Evolutionary conservation across 92 coral and sea anemone genomes (phyloP), one percentile per base, ranked within the genome.

Genomic region (Umimayanthus kanabou): DNA sequence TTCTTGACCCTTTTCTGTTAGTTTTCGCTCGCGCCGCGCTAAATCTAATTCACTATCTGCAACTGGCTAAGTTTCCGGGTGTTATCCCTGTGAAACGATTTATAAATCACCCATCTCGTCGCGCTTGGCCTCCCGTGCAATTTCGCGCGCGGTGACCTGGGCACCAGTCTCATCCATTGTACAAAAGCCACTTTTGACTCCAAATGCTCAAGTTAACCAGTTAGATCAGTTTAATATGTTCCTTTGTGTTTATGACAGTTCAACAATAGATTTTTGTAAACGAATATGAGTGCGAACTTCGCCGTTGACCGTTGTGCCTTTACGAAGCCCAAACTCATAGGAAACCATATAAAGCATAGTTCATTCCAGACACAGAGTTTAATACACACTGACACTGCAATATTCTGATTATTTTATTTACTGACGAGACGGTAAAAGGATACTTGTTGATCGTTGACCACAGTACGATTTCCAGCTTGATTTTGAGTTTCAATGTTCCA

Each of bases 1-100:
- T 88, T 88, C 84, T 43, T 40, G 30, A 57, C 91, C 82, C 77
- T 82, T 88, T 81, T 88, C 88, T 7, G 87, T 88, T 13, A 80
- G 11, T 23, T 77, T 78, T 15, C 85, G 88, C 45, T 69, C 39
- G 45, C 70, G 85, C 55, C 13, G 45, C 4, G 10, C 85, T 76
- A 76, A 40, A 23, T 40, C 40, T 2, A 76, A 18, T 76, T 76
- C 14, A 40, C 9, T 29, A 4, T 1, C 50, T 13, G 11, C 4
- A 16, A 40, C n/a, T 76, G 53, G 13, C 13, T 2, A 8, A 15
- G 3, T 8, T 15, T 39, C 2, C 11, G 73, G 23, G 28, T 67
- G 29, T 4, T 22, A 0, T 22, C 23, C 73, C 9, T 30, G 73
- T 22, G 73, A 0, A 67, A 67, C 23, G 4, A 67, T 67, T 67